phyloP scores from a whole-genome alignment of 2,113 vertebrate species.

The Orientallactaga bullata region DNA sequence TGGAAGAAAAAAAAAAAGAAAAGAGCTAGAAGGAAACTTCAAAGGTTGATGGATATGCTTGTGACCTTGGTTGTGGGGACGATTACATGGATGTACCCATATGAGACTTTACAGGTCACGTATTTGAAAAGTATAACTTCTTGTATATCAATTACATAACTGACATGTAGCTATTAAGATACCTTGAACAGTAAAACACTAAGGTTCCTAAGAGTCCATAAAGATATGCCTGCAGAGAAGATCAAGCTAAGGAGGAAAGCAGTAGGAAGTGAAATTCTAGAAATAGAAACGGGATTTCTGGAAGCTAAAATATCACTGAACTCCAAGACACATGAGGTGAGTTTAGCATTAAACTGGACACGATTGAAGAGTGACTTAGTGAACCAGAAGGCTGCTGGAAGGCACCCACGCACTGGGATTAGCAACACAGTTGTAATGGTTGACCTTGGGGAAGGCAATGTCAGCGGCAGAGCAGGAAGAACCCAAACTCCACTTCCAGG shows the following conservation, averaged over 20 bases:
- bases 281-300: slow-evolving; percentile 30
- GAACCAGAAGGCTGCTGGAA: slow-evolving; percentile 9
- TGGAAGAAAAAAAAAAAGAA: too few relatives aligned
- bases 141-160: neutral
- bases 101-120: neutral
- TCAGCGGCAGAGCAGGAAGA: neutral
- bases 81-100: neutral
- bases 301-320: slow-evolving; percentile 18
- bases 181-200: neutral
- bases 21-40: neutral
- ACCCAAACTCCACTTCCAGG: neutral
- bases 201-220: neutral
- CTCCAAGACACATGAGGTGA: neutral
- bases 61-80: neutral
- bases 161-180: neutral
- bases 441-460: neutral
- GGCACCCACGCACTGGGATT: neutral
- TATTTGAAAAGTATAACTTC: neutral
- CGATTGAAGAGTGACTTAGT: slow-evolving; percentile 1
- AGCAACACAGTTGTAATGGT: neutral
- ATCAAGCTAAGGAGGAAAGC: neutral
- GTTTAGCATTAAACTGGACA: slow-evolving; percentile 23
- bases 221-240: neutral
- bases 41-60: neutral
- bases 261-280: neutral